These are phyloP conservation scores for Pelvicachromis taeniatus DNA, from an alignment of 2,113 vertebrate genomes.

Conservation along the genomic window DNA sequence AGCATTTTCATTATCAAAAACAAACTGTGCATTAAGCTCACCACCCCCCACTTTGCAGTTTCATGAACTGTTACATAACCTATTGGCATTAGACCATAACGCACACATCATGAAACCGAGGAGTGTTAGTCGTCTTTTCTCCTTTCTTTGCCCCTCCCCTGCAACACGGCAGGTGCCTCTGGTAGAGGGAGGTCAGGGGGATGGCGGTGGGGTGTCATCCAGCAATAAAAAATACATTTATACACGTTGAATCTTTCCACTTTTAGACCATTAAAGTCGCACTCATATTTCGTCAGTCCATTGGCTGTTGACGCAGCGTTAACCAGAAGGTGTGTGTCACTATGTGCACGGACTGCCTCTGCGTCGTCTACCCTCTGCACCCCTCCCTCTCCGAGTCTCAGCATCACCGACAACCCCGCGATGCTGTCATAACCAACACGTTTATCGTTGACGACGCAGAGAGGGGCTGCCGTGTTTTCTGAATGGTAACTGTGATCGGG, in stretches of 20 bases:
- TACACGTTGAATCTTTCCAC: neutral
- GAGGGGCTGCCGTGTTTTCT: neutral
- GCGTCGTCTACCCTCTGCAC: conserved; percentile 33
- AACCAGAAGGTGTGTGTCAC: conserved; percentile 17
- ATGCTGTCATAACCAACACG: conserved; percentile 38
- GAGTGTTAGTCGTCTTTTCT: neutral
- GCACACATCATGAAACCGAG: neutral
- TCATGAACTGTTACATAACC: conserved; percentile 32
- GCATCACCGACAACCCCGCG: conserved; percentile 36
- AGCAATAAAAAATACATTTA: neutral
- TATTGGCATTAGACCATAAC: neutral
- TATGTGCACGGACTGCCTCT: conserved; percentile 26
- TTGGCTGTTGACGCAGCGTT: conserved; percentile 34
- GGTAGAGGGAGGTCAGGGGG: neutral
- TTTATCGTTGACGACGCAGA: conserved; percentile 17
- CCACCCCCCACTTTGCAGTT: neutral
- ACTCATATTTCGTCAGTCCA: neutral
- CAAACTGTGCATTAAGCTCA: neutral
- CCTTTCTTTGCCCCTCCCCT: neutral
- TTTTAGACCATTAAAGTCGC: neutral
- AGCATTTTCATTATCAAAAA: neutral
- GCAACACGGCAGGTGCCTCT: neutral
- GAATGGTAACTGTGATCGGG: neutral
- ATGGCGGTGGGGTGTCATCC: neutral
- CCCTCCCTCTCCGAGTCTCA: conserved; percentile 32